These are phyloP conservation scores for Oligia strigilis DNA, from an alignment of 2,888 invertebrate species.

Conservation along the genomic window DNA sequence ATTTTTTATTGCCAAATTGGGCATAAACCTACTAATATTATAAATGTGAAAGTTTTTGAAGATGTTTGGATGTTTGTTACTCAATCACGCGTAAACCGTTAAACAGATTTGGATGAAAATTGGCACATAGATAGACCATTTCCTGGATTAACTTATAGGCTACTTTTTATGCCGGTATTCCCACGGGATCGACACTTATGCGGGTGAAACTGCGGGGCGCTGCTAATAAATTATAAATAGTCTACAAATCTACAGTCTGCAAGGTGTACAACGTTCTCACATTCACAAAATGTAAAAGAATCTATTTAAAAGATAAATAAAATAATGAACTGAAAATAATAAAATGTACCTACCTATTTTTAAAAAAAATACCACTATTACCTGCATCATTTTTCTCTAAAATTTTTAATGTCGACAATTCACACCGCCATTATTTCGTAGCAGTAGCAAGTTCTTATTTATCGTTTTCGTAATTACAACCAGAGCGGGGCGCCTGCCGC, in stretches of 20 bases:
- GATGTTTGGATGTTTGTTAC: too few relatives aligned
- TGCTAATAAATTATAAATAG: background rate
- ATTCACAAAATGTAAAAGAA: background rate
- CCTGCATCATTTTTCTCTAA: background rate
- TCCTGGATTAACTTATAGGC: too few relatives aligned
- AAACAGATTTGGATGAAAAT: too few relatives aligned
- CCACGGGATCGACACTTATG: too few relatives aligned
- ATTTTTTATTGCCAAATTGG: too few relatives aligned
- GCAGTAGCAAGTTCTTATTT: constrained; percentile 13
- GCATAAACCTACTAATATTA: too few relatives aligned
- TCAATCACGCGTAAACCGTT: too few relatives aligned
- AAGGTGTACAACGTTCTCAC: background rate
- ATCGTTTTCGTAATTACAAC: constrained; percentile 48
- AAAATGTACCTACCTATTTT: background rate
- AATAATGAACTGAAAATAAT: background rate
- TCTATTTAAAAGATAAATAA: background rate
- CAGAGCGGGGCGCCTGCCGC: constrained; percentile 26
- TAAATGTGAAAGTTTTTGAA: too few relatives aligned
- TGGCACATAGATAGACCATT: too few relatives aligned
- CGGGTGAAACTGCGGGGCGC: too few relatives aligned
- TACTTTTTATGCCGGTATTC: too few relatives aligned
- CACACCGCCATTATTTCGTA: background rate
- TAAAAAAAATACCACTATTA: background rate
- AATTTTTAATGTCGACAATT: background rate
- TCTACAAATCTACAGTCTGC: background rate